Evolutionary conservation across 2,797 vertebrate species (phyloP).

Genomic region (Thamnophis elegans): DNA sequence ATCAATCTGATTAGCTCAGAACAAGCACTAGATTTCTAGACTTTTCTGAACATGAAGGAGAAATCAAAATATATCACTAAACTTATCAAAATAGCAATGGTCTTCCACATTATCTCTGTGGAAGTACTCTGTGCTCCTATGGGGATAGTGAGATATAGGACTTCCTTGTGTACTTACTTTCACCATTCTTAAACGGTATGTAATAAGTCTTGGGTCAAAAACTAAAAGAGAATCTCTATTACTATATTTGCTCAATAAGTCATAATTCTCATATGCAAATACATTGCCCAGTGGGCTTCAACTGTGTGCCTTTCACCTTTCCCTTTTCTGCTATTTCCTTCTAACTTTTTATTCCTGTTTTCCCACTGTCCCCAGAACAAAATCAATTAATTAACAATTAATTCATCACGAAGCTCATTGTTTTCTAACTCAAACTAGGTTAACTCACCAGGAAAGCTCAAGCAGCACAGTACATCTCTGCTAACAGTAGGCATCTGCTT

Average conservation of each 20-base stretch:
- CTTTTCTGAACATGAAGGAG: not conserved
- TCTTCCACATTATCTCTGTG: not conserved
- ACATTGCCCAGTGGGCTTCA: not conserved
- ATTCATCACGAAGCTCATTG: not conserved
- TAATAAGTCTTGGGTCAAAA: not conserved
- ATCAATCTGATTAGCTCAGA: not conserved
- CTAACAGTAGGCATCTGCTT: not conserved
- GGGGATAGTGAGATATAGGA: not conserved
- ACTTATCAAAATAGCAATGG: not conserved
- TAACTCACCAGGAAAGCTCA: not conserved
- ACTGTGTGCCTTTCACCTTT: not conserved
- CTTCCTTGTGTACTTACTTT: not conserved
- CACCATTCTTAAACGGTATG: not conserved
- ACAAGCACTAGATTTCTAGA: not conserved
- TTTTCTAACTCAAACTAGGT: not conserved
- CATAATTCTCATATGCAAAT: not conserved
- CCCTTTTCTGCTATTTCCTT: not conserved
- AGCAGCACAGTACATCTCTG: not conserved
- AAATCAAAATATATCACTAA: not conserved
- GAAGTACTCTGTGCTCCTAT: not conserved
- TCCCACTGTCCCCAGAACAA: not conserved
- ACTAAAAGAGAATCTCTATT: not conserved
- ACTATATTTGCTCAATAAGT: not conserved
- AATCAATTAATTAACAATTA: not conserved
- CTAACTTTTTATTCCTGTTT: not conserved